Base-by-base conservation (phyloP, 2,888 invertebrate species). In the Clivina fossor region DNA sequence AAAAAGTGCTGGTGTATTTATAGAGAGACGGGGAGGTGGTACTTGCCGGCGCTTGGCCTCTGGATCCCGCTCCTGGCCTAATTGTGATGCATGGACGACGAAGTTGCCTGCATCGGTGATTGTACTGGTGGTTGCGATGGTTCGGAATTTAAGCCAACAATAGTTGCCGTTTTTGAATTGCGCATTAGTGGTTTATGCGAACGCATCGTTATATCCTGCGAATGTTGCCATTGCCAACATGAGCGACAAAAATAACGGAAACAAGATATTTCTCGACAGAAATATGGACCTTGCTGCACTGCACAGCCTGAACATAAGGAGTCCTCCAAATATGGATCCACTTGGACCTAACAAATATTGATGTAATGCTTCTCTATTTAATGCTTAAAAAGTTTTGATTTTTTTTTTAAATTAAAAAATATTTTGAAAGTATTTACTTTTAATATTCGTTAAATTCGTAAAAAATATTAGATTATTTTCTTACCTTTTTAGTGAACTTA, bases 261-360 rank as follows among this genome's bases (percentile, higher is more conserved):
- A 75, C 95, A 96, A 47, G 80, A 78, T 58, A 89, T 80, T 69
- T 96, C 93, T 4, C 95, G 82, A 70, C 98, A 99, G 77, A 97
- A 99, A 74, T 96, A 97, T 0, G 96, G 95, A 1, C 97, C 99
- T 69, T 93, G 92, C 70, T 93, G 93, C 33, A 91, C 80, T 44
- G 84, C 84, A 76, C 98, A 99, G 57, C 85, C 78, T 1, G 92
- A 92, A 70, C 99, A 99, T 66, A 92, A 83, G 0, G 95, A 89
- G 74, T 98, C 97, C 72, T 98, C 98, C 64, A 99, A 77, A 72
- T 98, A 99, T 0, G 98, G 98, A 75, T 98, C 94, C 30, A 98
- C 88, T 80, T 99, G 98, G 20, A 99, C 85, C 89, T 91, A 71
- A n/a, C n/a, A n/a, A n/a, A n/a, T n/a, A n/a, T n/a, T n/a, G n/a